A percentile compares a stretch with the other conserved stretches of the same genome.
Evolutionary conservation across 53 echinoderm and acorn worm genomes (phyloP).

Genomic region (Henricia sp.): DNA sequence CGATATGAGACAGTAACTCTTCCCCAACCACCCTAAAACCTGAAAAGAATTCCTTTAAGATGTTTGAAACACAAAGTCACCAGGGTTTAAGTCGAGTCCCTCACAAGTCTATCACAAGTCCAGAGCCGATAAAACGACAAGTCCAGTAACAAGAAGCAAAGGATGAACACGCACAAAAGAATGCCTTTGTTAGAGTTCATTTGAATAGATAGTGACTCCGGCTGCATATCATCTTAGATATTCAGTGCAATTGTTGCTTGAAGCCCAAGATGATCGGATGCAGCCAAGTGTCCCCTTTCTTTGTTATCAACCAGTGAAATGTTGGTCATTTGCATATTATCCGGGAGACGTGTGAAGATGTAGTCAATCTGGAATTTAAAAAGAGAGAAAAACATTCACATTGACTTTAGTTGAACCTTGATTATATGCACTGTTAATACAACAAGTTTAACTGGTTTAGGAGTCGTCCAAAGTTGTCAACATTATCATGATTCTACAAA

Average conservation of each 20-base stretch:
- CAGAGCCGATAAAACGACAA: no score
- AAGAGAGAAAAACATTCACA: not conserved
- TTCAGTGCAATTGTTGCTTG: conserved; percentile 63
- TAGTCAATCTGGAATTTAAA: conserved; percentile 82
- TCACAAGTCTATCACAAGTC: no score
- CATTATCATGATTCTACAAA: not conserved
- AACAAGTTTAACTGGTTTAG: not conserved
- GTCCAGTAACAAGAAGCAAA: no score
- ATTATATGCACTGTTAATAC: not conserved
- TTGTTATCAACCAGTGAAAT: conserved; percentile 81
- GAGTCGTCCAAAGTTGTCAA: no score
- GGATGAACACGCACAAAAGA: no score
- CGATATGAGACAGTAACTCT: no score
- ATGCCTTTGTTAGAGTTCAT: no score
- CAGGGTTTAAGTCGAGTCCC: not conserved
- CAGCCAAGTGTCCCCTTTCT: conserved; percentile 62
- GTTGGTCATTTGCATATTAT: conserved; percentile 58
- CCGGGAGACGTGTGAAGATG: conserved; percentile 69
- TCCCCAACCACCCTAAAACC: no score
- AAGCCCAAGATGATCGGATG: conserved; percentile 93
- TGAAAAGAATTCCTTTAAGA: no score
- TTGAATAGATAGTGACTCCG: not conserved
- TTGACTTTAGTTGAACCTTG: not conserved
- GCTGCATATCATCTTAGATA: conserved; percentile 1
- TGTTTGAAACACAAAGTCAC: not conserved